phyloP scores from a whole-genome alignment of 2,113 vertebrate species.

The Rhabdornis inornatus region DNA sequence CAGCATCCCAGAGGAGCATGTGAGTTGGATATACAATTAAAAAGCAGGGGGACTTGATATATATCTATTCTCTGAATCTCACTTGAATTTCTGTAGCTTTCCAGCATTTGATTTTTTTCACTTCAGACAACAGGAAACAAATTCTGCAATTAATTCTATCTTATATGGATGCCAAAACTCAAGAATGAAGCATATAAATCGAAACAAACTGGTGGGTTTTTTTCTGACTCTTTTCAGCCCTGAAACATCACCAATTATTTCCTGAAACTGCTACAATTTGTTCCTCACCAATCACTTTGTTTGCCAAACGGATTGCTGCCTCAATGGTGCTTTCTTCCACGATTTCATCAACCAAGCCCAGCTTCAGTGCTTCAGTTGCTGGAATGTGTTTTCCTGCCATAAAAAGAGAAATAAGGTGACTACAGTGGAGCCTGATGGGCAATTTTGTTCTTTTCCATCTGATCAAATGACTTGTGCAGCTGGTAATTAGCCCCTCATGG shows the following conservation, averaged over 20 bases:
- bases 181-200: background rate
- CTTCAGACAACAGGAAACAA: background rate
- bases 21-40: background rate
- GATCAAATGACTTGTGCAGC: background rate
- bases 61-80: background rate
- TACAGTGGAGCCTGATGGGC: background rate
- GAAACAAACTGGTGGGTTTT: slow-evolving; percentile 4
- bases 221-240: background rate
- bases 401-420: slow-evolving; percentile 32
- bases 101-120: background rate
- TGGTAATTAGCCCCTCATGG: background rate
- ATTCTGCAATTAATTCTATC: background rate
- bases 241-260: slow-evolving; percentile 1
- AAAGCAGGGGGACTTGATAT: background rate
- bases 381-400: slow-evolving; percentile 80
- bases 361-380: slow-evolving; percentile 83
- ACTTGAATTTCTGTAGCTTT: background rate
- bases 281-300: slow-evolving; percentile 80
- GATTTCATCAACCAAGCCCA: slow-evolving; percentile 87
- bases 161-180: slow-evolving; percentile 3
- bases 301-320: slow-evolving; percentile 79
- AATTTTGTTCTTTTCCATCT: background rate
- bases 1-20: background rate
- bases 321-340: slow-evolving; percentile 77
- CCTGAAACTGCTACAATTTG: background rate